Evolutionary conservation across 2,888 invertebrate genomes (phyloP), one percentile per base, ranked within the genome.

Genomic region (Brassicogethes aeneus): DNA sequence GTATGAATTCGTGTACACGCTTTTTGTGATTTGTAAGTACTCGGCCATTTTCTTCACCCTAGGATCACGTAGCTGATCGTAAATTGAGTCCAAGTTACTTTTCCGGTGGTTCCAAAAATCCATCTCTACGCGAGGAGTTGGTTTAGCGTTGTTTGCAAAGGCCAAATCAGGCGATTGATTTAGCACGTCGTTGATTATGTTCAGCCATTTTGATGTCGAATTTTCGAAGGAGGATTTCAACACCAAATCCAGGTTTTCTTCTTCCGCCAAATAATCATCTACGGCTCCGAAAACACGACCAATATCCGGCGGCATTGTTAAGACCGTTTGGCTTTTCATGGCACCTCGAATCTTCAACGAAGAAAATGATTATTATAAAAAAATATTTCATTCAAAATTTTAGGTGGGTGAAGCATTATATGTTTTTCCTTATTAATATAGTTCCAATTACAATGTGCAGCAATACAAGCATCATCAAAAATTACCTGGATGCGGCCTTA

Each of bases 121-220:
- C 17, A 90, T 70, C 60, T 93, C 87, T 49, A 74, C 64, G 39
- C 62, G 65, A 0, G 91, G 91, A 2, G 80, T 66, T 0, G 91
- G 88, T 64, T 86, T 75, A 42, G 74, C 73, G 2, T 79, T 80
- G 40, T 77, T 74, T 39, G 80, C 75, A 45, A 85, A 80, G 2
- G 79, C 80, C 29, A 50, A 23, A 36, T 78, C 77, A 0, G 85
- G 84, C 50, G 83, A 85, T 57, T 88, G 82, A 51, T 81, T 78
- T 16, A 92, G 67, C 23, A 92, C 77, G 56, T 89, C 87, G 45
- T 81, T 79, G 17, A 60, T 59, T 15, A 63, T 55, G 37, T 76
- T 73, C 2, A 84, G 77, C 94, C 94, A 95, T 61, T 89, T 89
- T 46, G 89, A 86, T 2, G 92, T 76, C 34, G 86, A 82, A 23